phyloP scores from a whole-genome alignment of 2,797 vertebrate species.

The Phrynocephalus guinanensis region DNA sequence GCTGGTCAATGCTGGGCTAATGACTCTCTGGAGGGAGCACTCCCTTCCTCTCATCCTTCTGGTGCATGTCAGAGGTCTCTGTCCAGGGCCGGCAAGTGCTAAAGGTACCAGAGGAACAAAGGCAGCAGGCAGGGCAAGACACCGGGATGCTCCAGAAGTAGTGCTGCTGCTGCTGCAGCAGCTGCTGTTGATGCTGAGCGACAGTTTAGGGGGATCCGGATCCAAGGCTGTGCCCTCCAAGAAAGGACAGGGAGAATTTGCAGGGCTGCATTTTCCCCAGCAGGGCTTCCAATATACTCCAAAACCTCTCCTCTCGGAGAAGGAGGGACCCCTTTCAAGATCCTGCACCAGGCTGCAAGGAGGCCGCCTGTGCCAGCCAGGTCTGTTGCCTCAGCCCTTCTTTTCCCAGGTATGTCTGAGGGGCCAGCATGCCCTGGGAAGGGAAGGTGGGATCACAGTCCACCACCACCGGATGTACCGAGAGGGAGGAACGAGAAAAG shows the following conservation, averaged over 20 bases:
- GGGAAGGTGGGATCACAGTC: no score
- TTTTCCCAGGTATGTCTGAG: not conserved
- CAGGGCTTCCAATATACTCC: no score
- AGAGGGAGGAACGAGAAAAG: no score
- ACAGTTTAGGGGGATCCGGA: no score
- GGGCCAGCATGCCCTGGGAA: no score
- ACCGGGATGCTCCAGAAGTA: not conserved
- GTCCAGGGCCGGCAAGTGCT: not conserved
- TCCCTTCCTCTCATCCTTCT: not conserved
- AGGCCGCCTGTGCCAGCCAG: not conserved
- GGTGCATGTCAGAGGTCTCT: not conserved
- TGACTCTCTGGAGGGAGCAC: slow-evolving; percentile 8
- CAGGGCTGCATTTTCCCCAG: no score
- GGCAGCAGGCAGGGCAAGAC: no score
- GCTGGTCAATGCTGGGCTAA: slow-evolving; percentile 31
- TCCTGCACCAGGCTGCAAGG: not conserved
- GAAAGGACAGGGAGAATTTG: no score
- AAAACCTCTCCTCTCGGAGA: not conserved
- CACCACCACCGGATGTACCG: no score
- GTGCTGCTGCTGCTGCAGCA: no score
- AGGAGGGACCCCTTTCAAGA: not conserved
- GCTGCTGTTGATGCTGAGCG: no score
- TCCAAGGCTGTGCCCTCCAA: no score
- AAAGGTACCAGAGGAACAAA: not conserved
- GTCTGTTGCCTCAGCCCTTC: not conserved